Base-by-base conservation (phyloP, 2,888 invertebrate species). In the Meghimatium bilineatum region DNA sequence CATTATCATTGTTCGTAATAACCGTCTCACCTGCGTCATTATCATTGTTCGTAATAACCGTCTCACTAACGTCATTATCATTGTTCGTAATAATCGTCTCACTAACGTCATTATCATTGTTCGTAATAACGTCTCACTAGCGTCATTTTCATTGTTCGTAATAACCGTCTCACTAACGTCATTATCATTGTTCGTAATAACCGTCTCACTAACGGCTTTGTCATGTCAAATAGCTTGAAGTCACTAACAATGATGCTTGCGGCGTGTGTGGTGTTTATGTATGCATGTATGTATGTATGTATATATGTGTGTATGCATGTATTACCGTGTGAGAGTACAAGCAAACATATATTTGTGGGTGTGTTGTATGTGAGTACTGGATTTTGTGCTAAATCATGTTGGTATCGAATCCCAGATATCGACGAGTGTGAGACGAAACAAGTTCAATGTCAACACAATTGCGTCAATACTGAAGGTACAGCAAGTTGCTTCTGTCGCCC, bases 391-490 rank as follows among this genome's bases (percentile, higher is more conserved):
- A 8, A 56, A 23, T 3, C 17, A 56, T 23, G 20, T 17, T 56
- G 56, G 3, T 17, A 56, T 56, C 56, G 23, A 3, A 0, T 8
- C 20, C n/a, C 74, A 90, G 90, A 90, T 83, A 79, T 88, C 14
- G 82, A 90, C 83, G 90, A 90, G 79, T 90, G 90, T 71, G 8
- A 56, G 32, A 29, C 81, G 56, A 82, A 85, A n/a, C 76, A 69
- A 26, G 77, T 85, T 23, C 82, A 79, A 32, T 90, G 90, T 80
- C 80, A 86, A 10, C 87, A 90, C 1, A 71, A 66, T 3, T 91
- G 91, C 85, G 79, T 85, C 63, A 91, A 91, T 84, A 87, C 88
- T 12, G 82, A 81, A 17, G 91, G 91, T 32, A 87, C 88, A 67
- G 90, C 89, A n/a, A 75, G 83, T 34, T 91, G 91, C 80, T 74